A percentile compares a stretch with the other conserved stretches of the same genome.
Evolutionary conservation across 2,797 vertebrate genomes (phyloP).

Genomic region (Gallirallus australis): DNA sequence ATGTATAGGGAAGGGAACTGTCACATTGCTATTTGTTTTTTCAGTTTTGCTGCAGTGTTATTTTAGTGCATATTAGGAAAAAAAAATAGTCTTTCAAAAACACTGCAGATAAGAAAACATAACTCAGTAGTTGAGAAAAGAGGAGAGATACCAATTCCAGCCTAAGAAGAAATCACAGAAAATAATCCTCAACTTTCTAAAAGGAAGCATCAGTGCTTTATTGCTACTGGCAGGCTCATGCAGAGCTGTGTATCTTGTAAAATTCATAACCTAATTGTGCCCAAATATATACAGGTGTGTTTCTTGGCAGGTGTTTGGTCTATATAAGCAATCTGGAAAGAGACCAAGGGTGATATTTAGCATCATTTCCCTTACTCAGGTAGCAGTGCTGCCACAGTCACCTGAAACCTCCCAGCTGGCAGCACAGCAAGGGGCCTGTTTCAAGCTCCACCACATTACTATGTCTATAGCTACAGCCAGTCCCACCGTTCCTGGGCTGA

Average conservation of each 20-base stretch:
- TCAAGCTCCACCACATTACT: neutral
- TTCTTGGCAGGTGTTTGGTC: neutral
- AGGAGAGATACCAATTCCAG: neutral
- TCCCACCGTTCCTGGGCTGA: neutral
- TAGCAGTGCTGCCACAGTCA: neutral
- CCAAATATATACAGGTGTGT: neutral
- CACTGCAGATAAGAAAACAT: neutral
- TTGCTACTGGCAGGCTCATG: neutral
- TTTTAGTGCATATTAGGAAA: neutral
- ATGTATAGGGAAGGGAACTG: neutral
- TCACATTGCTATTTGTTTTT: neutral
- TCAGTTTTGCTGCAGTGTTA: neutral
- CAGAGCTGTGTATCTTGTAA: neutral
- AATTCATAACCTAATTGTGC: neutral
- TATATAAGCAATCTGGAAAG: neutral
- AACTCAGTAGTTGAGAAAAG: neutral
- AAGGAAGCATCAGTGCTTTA: neutral
- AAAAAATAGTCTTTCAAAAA: neutral
- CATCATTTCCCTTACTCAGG: neutral
- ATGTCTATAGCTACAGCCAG: neutral
- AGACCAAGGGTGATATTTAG: neutral
- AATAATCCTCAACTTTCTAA: neutral
- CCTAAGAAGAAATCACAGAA: neutral
- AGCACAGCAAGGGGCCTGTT: neutral
- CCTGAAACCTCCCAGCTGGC: neutral